Conservation (phyloP, 1,140 invertebrate species). For the Xylocopa sonorina region DNA sequence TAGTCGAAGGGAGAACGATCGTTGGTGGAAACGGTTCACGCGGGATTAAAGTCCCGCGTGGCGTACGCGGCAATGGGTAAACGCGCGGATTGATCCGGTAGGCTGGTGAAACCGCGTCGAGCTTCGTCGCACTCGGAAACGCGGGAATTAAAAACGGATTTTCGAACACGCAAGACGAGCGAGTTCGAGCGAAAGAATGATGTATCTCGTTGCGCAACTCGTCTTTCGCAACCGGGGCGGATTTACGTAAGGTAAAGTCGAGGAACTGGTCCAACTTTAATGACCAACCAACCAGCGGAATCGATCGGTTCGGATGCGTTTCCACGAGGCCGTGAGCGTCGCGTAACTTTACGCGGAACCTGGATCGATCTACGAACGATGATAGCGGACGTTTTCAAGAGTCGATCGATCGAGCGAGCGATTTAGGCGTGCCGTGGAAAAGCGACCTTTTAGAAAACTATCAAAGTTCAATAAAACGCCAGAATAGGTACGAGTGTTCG, state of each 20-base stretch:
- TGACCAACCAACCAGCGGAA: background rate
- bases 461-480: constrained; percentile 27
- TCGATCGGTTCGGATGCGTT: background rate
- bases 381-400: background rate
- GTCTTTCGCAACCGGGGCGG: constrained; percentile 19
- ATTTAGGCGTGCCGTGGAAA: constrained; percentile 20
- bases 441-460: constrained; percentile 11
- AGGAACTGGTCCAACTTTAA: constrained; percentile 13
- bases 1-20: too few species aligned
- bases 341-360: constrained; percentile 15
- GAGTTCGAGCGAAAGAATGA: background rate
- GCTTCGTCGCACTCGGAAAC: background rate
- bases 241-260: constrained; percentile 15
- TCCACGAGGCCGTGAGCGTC: background rate
- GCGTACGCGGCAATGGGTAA: constrained; percentile 1
- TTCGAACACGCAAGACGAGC: background rate
- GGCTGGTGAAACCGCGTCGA: background rate
- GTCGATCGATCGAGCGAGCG: constrained; percentile 1
- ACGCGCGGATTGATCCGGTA: constrained; percentile 6
- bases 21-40: background rate
- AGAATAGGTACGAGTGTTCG: background rate
- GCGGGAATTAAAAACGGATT: constrained; percentile 13
- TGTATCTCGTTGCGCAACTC: constrained; percentile 20
- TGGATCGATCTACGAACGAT: background rate
- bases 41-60: constrained; percentile 9